Percentiles rank a stretch among this genome's conserved stretches.
These are phyloP conservation scores for Anolis carolinensis DNA, from an alignment of 2,113 vertebrate species.

Conservation along the genomic window DNA sequence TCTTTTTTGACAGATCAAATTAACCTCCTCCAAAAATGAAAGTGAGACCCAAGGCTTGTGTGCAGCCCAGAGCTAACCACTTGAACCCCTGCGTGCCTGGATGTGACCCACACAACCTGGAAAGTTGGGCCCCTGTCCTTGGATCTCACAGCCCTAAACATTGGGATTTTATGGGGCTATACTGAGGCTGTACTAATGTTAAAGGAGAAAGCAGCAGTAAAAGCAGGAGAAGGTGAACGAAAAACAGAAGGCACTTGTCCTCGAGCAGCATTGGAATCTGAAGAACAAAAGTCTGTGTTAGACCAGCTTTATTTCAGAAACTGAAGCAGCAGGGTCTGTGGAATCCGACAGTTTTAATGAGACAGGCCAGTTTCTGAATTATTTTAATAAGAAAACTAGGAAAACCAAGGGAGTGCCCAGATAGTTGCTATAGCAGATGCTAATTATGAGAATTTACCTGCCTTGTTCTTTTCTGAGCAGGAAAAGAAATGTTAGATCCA, in stretches of 20 bases:
- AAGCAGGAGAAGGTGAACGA: neutral
- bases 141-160: too few species aligned
- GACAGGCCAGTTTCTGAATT: neutral
- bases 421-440: neutral
- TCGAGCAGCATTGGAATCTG: neutral
- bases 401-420: neutral
- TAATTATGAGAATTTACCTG: neutral
- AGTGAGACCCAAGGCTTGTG: neutral
- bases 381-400: neutral
- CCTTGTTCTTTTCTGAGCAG: neutral
- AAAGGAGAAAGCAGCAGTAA: neutral
- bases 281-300: neutral
- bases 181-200: too few species aligned
- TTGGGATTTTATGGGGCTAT: too few species aligned
- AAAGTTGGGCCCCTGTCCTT: too few species aligned
- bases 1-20: neutral
- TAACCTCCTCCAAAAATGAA: too few species aligned
- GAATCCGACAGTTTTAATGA: neutral
- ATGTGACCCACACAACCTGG: too few species aligned
- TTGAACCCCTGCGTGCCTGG: too few species aligned
- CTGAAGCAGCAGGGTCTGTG: neutral
- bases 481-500: neutral
- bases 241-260: neutral
- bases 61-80: too few species aligned
- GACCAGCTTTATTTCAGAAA: neutral